Evolutionary conservation across 2,113 vertebrate species (phyloP), one percentile per base, ranked within the genome.

Genomic region (Sprattus sprattus): DNA sequence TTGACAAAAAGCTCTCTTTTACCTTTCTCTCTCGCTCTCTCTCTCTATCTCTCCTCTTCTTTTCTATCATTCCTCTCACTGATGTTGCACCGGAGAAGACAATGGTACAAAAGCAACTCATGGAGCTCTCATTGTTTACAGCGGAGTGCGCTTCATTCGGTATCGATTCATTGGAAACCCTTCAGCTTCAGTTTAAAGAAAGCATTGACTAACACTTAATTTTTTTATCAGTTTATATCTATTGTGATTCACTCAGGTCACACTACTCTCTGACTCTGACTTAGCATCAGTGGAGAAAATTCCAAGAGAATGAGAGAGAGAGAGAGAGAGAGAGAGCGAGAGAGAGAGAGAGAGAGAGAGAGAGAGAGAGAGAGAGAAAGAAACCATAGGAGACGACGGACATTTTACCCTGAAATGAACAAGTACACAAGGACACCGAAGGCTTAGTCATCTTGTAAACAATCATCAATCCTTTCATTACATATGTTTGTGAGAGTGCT

Each of bases 181-280:
- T 28, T 71, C 60, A 67, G 60, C 60, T 22, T 67, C 64, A 71
- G 64, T 2, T 20, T 71, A 71, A 8, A 85, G 18, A 52, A 45
- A 4, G 18, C 52, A 25, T 82, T 13, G 80, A 60, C 57, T 15
- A 25, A 45, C 10, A 45, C 80, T 28, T 28, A 1, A 39, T 39
- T 39, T 39, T 39, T 39, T 39, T 39, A 39, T 39, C 15, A 60
- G 50, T 64, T 32, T 50, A 60, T 45, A 81, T 45, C 81, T 50
- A 81, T 54, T 45, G 84, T 81, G 80, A 85, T 85, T 85, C 50
- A 80, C 84, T 54, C 49, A 64, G 52, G 75, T 81, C 47, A 81
- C 80, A 85, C 46, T 13, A 54, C 47, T 7, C 83, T 16, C 54
- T 71, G 64, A 4, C 28, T 71, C n/a, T 28, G 9, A 11, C n/a